Evolutionary conservation across 2,113 vertebrate genomes (phyloP), one percentile per base, ranked within the genome.

Genomic region (Chaetura pelagica): DNA sequence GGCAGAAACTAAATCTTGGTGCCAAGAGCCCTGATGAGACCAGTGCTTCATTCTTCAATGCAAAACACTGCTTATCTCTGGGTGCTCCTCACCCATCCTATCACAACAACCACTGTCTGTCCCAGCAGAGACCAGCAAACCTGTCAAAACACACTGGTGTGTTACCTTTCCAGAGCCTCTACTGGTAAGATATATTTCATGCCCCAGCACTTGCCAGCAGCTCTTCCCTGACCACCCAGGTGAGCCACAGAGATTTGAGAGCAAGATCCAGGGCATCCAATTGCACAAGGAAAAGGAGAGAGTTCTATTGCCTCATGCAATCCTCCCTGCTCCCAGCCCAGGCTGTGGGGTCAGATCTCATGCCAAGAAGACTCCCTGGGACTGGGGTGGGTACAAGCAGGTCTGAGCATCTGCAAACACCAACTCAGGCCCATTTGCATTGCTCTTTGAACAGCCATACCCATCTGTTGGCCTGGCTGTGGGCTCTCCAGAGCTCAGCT

Each of bases 101-200:
- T 34, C 0, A 0, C 61, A 67, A 27, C 20, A 1, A 9, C 20
- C 1, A 0, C 55, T 4, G 8, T 5, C 15, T 13, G 4, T 15
- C 49, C 38, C 84, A 30, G 75, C 61, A 22, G 46, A 34, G 6
- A 40, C 38, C 19, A 54, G 42, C n/a, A 30, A 18, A 29, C 51
- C 82, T 48, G 30, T 35, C 29, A 32, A 71, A 93, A 89, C 61
- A 34, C 16, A 8, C 7, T 20, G 1, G 0, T 4, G 10, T 23
- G 6, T 74, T 30, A 2, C 24, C 34, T 63, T 40, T 48, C 40
- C 82, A 48, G 54, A 61, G 40, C 26, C 38, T 77, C 7, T 46
- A 12, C 42, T 23, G 26, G 23, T 24, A 15, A n/a, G 15, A 72
- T 76, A 0, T 12, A 4, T 40, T 80, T 68, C 35, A 59, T 51